Percentiles rank a stretch among this genome's conserved stretches.
These are phyloP conservation scores for Hypocryptadius cinnamomeus DNA, from an alignment of 2,113 vertebrate genomes.

Conservation along the genomic window DNA sequence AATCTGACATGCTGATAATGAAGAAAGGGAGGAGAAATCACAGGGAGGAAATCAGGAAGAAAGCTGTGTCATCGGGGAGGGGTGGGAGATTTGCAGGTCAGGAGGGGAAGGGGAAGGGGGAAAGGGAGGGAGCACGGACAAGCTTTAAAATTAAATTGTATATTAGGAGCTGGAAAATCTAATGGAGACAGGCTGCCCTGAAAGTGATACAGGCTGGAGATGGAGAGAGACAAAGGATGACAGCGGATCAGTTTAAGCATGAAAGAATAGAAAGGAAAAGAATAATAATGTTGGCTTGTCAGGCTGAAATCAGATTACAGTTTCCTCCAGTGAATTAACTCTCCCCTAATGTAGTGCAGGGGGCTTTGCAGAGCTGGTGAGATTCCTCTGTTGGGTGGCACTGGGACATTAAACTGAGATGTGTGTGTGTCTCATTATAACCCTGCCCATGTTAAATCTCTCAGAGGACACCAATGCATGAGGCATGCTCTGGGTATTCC, in stretches of 20 bases:
- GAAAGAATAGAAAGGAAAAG: conserved; percentile 35
- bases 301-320: conserved; percentile 53
- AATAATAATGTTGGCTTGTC: conserved; percentile 44
- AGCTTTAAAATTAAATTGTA: conserved; percentile 60
- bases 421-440: neutral
- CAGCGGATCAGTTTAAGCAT: conserved; percentile 42
- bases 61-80: neutral
- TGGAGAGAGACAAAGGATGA: conserved; percentile 35
- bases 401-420: neutral
- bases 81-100: neutral
- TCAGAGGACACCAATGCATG: neutral
- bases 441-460: neutral
- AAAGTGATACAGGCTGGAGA: neutral
- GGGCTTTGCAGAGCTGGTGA: neutral
- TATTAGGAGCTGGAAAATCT: conserved; percentile 53
- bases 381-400: neutral
- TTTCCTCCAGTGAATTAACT: conserved; percentile 46
- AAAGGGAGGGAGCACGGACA: neutral
- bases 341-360: neutral
- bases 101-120: neutral
- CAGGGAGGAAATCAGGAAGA: neutral
- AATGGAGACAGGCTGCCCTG: conserved; percentile 16
- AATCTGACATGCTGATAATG: conserved; percentile 65
- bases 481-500: neutral
- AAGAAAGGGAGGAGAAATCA: conserved; percentile 35